A percentile compares a stretch with the other conserved stretches of the same genome.
Conservation (phyloP, 2,113 vertebrate species). For the Caracal caracal region DNA sequence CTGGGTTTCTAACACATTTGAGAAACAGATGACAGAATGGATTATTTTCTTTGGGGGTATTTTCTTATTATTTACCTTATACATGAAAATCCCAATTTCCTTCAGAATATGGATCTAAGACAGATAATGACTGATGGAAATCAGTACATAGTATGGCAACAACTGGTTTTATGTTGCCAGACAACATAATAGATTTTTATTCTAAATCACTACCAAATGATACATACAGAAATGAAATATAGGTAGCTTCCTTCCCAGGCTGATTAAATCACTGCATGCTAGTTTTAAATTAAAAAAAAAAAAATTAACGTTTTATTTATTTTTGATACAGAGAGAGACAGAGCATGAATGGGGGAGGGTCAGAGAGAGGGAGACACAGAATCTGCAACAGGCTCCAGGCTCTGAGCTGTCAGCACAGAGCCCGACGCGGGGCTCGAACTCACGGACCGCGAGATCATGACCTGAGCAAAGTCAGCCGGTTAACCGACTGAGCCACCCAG, state of each 20-base stretch:
- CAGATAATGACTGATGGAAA: not conserved
- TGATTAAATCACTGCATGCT: not conserved
- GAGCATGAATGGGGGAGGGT: no score
- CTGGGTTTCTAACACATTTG: not conserved
- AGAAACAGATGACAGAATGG: not conserved
- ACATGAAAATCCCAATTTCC: not conserved
- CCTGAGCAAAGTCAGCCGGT: rapidly evolving
- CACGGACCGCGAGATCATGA: rapidly evolving
- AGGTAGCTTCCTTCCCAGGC: not conserved
- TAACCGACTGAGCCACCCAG: no score
- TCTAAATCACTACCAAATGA: not conserved
- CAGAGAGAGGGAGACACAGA: no score
- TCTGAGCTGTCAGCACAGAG: no score
- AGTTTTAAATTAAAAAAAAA: no score
- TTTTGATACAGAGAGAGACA: no score
- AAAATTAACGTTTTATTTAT: no score
- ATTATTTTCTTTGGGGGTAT: not conserved
- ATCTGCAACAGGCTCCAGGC: no score
- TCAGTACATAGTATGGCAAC: not conserved
- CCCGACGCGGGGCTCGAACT: no score
- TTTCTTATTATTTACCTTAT: not conserved
- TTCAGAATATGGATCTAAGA: not conserved
- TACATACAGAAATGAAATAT: not conserved
- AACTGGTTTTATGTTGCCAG: not conserved
- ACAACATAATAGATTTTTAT: not conserved